Percentiles rank a stretch among this genome's conserved stretches.
Evolutionary conservation across 2,113 vertebrate genomes (phyloP).

Genomic region (Myotis yumanensis): DNA sequence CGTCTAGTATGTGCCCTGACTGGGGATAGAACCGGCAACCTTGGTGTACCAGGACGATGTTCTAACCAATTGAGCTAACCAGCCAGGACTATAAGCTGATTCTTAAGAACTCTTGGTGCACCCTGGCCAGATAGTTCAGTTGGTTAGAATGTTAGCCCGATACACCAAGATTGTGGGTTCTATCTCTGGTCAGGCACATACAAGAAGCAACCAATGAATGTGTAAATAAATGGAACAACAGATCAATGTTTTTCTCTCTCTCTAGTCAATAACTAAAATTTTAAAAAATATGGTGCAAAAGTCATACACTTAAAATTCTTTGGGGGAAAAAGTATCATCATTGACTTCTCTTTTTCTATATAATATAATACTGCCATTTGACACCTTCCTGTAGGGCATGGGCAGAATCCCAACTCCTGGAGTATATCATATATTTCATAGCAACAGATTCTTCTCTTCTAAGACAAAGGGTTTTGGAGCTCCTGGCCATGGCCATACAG

Average conservation of each 20-base stretch:
- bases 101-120: not conserved
- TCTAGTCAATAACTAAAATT: no score
- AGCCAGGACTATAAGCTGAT: not conserved
- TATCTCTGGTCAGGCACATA: no score
- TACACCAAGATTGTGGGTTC: no score
- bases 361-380: not conserved
- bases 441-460: not conserved
- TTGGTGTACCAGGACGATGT: no score
- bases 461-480: not conserved
- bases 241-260: no score
- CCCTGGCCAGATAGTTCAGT: no score
- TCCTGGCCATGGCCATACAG: not conserved
- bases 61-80: no score
- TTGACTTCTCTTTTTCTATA: not conserved
- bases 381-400: not conserved
- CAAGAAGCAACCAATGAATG: no score
- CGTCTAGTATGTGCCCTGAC: no score
- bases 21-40: no score
- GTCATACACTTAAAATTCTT: not conserved
- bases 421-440: not conserved
- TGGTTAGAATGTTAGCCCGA: no score
- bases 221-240: no score
- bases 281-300: not conserved
- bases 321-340: not conserved
- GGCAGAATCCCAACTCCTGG: not conserved